Base-by-base conservation (phyloP, 2,797 vertebrate species). In the Sebastiscus albofasciatus region DNA sequence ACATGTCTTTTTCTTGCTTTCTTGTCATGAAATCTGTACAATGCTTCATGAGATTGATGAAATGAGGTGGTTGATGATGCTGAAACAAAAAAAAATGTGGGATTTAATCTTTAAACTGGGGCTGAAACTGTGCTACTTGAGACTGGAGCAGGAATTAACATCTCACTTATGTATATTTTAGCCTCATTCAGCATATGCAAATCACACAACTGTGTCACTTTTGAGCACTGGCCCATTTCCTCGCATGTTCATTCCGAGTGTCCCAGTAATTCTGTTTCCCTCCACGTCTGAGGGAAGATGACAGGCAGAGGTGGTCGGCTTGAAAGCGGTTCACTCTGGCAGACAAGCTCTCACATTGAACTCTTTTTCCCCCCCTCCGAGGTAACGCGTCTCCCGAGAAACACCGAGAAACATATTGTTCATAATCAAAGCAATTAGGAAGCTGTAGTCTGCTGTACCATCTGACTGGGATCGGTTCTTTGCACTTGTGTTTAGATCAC, bases 201-300 rank as follows among this genome's bases (percentile, higher is more conserved):
- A 87, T 82, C 77, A 64, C 70, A 82, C 33, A 86, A 87, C 26
- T 29, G 82, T 89, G 83, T 89, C 80, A 89, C 69, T 77, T 73
- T 59, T 79, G 81, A 88, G 88, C 80, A 12, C 67, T 87, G 87
- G 79, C 87, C 90, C 74, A 83, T 89, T 86, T 91, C 82, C 72
- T 89, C 8, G 2, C 85, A 36, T 84, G 77, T 85, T 87, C 83
- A 86, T 88, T 76, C 16, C 68, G 62, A 75, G 67, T 81, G 87
- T 67, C 88, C 95, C 96, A 86, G 80, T 88, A 91, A 90, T 82
- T 89, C 76, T 82, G 66, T 79, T 64, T 79, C 82, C 42, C 77
- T 84, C 68, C 82, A 55, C 49, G 55, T 86, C 84, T 89, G 82
- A 85, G 84, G 61, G 52, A 42, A 90, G 83, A 89, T 79, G 82